These are phyloP conservation scores for Melanchra persicariae DNA, from an alignment of 2,888 invertebrate species.

Conservation along the genomic window DNA sequence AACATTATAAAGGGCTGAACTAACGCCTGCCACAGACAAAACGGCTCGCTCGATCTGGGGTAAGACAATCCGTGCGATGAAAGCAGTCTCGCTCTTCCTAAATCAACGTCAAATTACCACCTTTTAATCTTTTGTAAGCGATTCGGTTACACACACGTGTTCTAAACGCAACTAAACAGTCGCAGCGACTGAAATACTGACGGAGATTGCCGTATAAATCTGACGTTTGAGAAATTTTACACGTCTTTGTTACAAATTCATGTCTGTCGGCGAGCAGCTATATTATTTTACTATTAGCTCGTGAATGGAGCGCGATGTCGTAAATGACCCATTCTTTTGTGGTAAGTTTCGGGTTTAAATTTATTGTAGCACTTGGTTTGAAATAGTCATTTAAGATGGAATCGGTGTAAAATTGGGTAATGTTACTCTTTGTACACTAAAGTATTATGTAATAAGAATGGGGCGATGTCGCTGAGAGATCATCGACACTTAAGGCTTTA, in stretches of 20 bases:
- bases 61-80: conserved; percentile 87
- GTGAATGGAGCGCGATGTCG: conserved; percentile 82
- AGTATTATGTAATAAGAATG: conserved; percentile 73
- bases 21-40: conserved; percentile 75
- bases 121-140: conserved; percentile 88
- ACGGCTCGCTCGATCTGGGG: conserved; percentile 74
- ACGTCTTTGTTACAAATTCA: conserved; percentile 86
- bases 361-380: conserved; percentile 76
- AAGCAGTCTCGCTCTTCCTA: conserved; percentile 83
- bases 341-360: conserved; percentile 78
- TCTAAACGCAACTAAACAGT: conserved; percentile 76
- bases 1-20: conserved; percentile 75
- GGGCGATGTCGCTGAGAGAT: conserved; percentile 72
- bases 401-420: conserved; percentile 72
- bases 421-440: conserved; percentile 67
- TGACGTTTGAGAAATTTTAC: conserved; percentile 88
- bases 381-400: conserved; percentile 73
- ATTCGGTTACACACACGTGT: conserved; percentile 89
- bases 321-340: conserved; percentile 83
- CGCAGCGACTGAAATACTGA: conserved; percentile 80
- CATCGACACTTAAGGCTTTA: conserved; percentile 85
- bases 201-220: conserved; percentile 84
- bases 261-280: conserved; percentile 78
- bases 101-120: conserved; percentile 91
- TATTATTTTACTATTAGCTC: conserved; percentile 84